Base-by-base conservation (phyloP, 2,797 vertebrate species). In the Poecilia wingei region DNA sequence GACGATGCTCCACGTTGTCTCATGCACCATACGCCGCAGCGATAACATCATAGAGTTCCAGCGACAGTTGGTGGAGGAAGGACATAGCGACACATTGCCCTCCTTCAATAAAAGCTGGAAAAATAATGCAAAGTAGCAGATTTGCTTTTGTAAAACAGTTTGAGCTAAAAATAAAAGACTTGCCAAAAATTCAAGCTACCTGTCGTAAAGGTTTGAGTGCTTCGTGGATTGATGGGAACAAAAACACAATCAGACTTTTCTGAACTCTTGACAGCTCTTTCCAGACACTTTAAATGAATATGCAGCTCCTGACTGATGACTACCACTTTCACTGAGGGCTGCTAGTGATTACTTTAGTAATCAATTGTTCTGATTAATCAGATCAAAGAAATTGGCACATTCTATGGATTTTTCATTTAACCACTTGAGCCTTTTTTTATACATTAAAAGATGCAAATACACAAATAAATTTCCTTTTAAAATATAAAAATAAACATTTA, bases 21-120 rank as follows among this genome's bases (percentile, higher is more conserved):
- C 93, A 53, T 94, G 91, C 53, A 91, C 92, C 88, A 96, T 91
- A 6, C 93, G 87, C 1, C 92, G 91, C 31, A 95, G 61, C 16
- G 91, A 90, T 2, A 87, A 39, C 82, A 96, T 92, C 81, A 93
- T 88, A 55, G 94, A 94, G 89, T 95, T 96, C 96, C 96, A 96
- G 51, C 91, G 90, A 71, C 87, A 94, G 83, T 80, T 93, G 68
- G 61, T 86, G 76, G 89, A 87, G 18, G 93, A 89, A 9, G 91
- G 91, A 57, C 85, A 94, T 18, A 95, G 85, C 5, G 93, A 94
- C 72, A 95, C 77, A 16, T 91, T 91, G 75, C 85, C 93, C 77
- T 95, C 94, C 87, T 90, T 93, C 75, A 91, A 12, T 84, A 96
- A 90, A 76, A 94, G 88, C 94, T 95, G 51, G 43, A 25, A n/a